These are phyloP conservation scores for Tachina fera DNA, from an alignment of 2,888 invertebrate species.

Conservation along the genomic window DNA sequence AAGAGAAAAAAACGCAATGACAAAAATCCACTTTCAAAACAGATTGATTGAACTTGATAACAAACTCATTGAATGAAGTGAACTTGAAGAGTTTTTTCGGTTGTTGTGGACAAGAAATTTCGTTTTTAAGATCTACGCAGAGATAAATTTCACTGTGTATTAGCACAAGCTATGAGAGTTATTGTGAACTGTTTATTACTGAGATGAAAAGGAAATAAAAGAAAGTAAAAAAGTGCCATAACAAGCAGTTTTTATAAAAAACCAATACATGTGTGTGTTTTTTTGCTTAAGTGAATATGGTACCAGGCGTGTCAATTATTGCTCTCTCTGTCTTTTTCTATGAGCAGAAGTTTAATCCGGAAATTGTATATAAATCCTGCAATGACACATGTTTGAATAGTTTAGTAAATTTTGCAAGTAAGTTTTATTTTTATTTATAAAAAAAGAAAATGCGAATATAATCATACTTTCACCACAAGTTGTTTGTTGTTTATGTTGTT, in stretches of 20 bases:
- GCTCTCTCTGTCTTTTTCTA: slow-evolving; percentile 1
- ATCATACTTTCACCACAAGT: slow-evolving; percentile 31
- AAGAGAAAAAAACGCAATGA: slow-evolving; percentile 72
- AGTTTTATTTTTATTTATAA: slow-evolving; percentile 2
- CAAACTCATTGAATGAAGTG: slow-evolving; percentile 31
- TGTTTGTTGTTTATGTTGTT: slow-evolving; percentile 11
- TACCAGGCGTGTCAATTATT: slow-evolving; percentile 54
- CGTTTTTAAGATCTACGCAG: slow-evolving; percentile 33
- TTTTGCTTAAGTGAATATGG: not conserved
- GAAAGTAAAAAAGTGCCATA: slow-evolving; percentile 36
- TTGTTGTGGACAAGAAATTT: slow-evolving; percentile 42
- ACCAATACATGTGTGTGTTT: not conserved
- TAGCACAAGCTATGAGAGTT: slow-evolving; percentile 28
- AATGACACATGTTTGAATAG: slow-evolving; percentile 50
- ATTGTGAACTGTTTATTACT: slow-evolving; percentile 41
- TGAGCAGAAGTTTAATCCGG: slow-evolving; percentile 48
- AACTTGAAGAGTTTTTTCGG: slow-evolving; percentile 43
- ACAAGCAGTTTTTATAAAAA: slow-evolving; percentile 33
- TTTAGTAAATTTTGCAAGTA: slow-evolving; percentile 47
- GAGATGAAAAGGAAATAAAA: slow-evolving; percentile 33
- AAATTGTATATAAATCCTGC: slow-evolving; percentile 62
- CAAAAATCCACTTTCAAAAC: slow-evolving; percentile 72
- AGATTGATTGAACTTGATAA: slow-evolving; percentile 81
- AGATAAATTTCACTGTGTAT: slow-evolving; percentile 50
- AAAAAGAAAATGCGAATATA: slow-evolving; percentile 29